Percentiles rank a stretch among this genome's conserved stretches.
Evolutionary conservation across 2,113 vertebrate species (phyloP).

Genomic region (Vidua chalybeata): DNA sequence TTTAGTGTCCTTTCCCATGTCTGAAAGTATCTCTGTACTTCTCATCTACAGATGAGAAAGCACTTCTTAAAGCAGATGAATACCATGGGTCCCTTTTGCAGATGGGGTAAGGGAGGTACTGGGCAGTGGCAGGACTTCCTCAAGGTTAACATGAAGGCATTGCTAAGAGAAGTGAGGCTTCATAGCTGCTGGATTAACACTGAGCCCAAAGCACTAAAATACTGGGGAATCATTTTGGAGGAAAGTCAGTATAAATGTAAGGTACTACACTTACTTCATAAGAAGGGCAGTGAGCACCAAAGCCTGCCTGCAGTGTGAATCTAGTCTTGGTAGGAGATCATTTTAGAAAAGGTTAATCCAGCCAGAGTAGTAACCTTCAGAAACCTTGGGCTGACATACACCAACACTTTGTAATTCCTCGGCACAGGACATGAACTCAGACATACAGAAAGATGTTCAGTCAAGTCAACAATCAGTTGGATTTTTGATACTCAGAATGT

Average conservation of each 20-base stretch:
- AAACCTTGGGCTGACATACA: accelerated
- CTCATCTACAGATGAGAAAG: background rate
- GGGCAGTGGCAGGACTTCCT: background rate
- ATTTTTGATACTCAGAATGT: background rate
- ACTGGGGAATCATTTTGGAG: background rate
- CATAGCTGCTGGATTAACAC: background rate
- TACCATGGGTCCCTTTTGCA: background rate
- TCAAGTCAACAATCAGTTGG: background rate
- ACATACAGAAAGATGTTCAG: background rate
- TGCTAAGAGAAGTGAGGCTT: background rate
- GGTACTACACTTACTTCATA: background rate
- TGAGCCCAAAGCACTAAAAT: background rate
- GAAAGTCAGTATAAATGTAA: background rate
- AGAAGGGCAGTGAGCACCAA: background rate
- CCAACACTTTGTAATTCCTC: background rate
- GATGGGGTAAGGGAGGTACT: background rate
- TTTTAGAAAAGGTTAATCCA: background rate
- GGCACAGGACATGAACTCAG: background rate
- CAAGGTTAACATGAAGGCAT: background rate
- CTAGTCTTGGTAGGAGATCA: background rate
- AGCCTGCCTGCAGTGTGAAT: background rate
- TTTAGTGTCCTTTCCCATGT: background rate
- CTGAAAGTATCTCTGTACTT: background rate
- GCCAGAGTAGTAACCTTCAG: background rate
- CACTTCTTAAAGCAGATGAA: background rate